Base-by-base conservation (phyloP, 2,888 invertebrate species). In the Ecliptopera silaceata region DNA sequence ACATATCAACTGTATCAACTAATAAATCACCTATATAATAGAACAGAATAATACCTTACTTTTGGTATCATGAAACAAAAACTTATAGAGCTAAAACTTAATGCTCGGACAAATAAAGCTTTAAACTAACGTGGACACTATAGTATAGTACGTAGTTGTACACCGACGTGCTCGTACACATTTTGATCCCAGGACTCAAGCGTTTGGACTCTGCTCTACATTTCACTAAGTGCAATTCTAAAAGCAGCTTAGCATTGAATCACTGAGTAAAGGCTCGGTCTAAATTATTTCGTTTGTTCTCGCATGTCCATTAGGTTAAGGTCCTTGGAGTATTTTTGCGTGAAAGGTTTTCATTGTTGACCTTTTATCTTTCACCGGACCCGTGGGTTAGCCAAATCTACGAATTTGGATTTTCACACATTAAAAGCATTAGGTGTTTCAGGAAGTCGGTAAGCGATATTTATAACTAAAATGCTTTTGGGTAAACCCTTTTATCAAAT, bases 281-380 rank as follows among this genome's bases (percentile, higher is more conserved):
- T 65, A 51, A 61, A 63, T 65, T 63, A 65, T 63, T 54, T 50
- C 42, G 59, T 56, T 61, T 47, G 57, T 51, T 48, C 52, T 44
- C 58, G 13, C 41, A 49, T 57, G 55, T 61, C 61, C 63, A 58
- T 63, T 61, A 61, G 51, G 54, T 47, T 63, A 60, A 61, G 51
- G 54, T 47, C 61, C 55, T 61, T 58, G 53, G 52, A 45, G 59
- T 61, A 59, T 61, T 63, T 65, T 63, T 59, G 42, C 38, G 46
- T 41, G 46, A 56, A 52, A 42, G 50, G 52, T 52, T 52, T 51
- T 22, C 44, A 59, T 45, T 59, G 55, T 59, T 56, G 44, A 52
- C 57, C 55, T 48, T 56, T 59, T 42, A 46, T 36, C 36, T 15
- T 20, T 36, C 10, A 20, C 13, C 15, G 46, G 46, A 46, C 39